Conservation (phyloP, 2,888 invertebrate species). For the Strigamia maritima region DNA sequence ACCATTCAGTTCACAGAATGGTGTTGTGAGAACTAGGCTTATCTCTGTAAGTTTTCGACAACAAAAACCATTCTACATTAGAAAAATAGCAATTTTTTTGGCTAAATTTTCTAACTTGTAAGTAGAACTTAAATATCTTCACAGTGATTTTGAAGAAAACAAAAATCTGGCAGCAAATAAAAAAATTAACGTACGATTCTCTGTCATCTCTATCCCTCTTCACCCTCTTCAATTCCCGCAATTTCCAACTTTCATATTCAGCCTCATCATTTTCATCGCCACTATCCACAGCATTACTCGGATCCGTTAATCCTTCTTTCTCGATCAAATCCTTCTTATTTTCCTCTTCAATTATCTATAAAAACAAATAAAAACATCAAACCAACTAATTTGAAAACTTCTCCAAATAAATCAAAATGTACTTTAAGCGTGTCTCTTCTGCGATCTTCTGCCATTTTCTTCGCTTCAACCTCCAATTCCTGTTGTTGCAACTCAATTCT, state of each 20-base stretch:
- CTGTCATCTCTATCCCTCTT: slow-evolving; percentile 94
- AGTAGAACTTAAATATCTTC: neutral
- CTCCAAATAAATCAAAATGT: slow-evolving; percentile 28
- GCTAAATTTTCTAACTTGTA: too few relatives aligned
- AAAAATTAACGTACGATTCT: slow-evolving; percentile 68
- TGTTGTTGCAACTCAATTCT: slow-evolving; percentile 79
- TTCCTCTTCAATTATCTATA: slow-evolving; percentile 78
- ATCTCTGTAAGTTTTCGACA: too few relatives aligned
- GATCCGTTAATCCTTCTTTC: slow-evolving; percentile 59
- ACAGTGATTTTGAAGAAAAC: neutral
- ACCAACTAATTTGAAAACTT: neutral
- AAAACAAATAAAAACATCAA: slow-evolving; percentile 35
- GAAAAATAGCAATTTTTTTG: too few relatives aligned
- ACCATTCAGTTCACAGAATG: too few relatives aligned
- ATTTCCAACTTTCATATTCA: slow-evolving; percentile 97
- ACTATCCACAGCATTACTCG: slow-evolving; percentile 78
- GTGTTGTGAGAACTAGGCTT: too few relatives aligned
- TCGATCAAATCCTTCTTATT: slow-evolving; percentile 76
- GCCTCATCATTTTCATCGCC: slow-evolving; percentile 95
- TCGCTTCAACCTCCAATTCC: slow-evolving; percentile 76
- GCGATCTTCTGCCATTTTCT: slow-evolving; percentile 82
- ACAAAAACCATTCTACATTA: too few relatives aligned
- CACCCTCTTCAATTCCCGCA: slow-evolving; percentile 90
- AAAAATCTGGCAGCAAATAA: neutral
- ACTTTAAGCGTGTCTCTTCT: slow-evolving; percentile 78